Evolutionary conservation across 1,140 invertebrate genomes (phyloP).

Genomic region (Adoxophyes honmai): DNA sequence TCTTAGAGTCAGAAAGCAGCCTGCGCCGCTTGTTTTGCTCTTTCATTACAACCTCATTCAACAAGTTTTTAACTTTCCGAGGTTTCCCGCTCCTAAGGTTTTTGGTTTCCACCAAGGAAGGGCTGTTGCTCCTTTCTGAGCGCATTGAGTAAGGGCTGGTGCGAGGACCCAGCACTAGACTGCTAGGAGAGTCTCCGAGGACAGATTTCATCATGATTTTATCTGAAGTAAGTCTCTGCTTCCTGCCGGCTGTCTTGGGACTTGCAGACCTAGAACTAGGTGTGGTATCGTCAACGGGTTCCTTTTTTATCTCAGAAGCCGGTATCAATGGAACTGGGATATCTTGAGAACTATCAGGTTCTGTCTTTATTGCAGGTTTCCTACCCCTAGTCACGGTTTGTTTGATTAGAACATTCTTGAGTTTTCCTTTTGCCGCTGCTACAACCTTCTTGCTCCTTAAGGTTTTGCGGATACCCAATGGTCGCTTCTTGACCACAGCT

Average conservation of each 20-base stretch:
- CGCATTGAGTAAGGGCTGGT: slow-evolving; percentile 78
- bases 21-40: slow-evolving; percentile 71
- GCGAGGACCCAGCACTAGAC: slow-evolving; percentile 56
- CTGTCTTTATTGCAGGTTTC: slow-evolving; percentile 47
- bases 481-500: slow-evolving; percentile 59
- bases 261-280: slow-evolving; percentile 70
- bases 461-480: slow-evolving; percentile 64
- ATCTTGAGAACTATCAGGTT: slow-evolving; percentile 46
- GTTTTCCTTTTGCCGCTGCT: slow-evolving; percentile 49
- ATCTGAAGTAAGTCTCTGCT: slow-evolving; percentile 67
- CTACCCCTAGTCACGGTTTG: slow-evolving; percentile 45
- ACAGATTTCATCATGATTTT: slow-evolving; percentile 69
- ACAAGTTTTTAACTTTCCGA: slow-evolving; percentile 74
- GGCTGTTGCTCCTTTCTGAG: slow-evolving; percentile 75
- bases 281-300: slow-evolving; percentile 56
- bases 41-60: slow-evolving; percentile 72
- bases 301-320: slow-evolving; percentile 68
- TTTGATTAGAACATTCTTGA: slow-evolving; percentile 54
- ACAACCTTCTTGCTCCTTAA: slow-evolving; percentile 65
- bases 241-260: slow-evolving; percentile 60
- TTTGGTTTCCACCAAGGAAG: slow-evolving; percentile 65
- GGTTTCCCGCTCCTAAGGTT: slow-evolving; percentile 82
- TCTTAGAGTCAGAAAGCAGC: slow-evolving; percentile 67
- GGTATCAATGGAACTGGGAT: slow-evolving; percentile 60
- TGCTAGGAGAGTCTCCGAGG: slow-evolving; percentile 55